phyloP scores from a whole-genome alignment of 2,797 vertebrate species.

The Sebastes oblongus region DNA sequence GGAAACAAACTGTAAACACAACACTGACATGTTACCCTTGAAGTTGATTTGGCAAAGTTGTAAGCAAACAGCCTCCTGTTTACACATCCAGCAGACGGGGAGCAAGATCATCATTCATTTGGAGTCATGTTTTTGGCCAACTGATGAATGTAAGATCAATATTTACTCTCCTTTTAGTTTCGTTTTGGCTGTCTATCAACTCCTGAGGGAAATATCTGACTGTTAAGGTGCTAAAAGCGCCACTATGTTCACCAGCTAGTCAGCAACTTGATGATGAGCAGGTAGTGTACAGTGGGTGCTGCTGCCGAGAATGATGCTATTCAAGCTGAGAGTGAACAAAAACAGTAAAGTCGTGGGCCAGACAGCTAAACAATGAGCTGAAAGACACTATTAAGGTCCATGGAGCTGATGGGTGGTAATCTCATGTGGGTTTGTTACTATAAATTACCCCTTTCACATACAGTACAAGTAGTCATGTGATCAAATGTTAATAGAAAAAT shows the following conservation, averaged over 20 bases:
- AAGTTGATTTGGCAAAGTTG: neutral
- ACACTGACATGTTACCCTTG: neutral
- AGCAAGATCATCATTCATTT: neutral
- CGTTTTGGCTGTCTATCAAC: neutral
- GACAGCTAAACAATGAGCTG: neutral
- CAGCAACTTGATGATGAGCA: neutral
- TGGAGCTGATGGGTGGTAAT: neutral
- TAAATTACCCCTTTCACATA: neutral
- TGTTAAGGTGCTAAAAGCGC: neutral
- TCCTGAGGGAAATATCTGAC: neutral
- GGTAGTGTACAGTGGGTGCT: neutral
- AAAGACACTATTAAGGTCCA: neutral
- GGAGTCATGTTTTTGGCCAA: neutral
- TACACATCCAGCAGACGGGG: neutral
- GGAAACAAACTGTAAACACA: neutral
- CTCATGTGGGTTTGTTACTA: neutral
- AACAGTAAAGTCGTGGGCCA: neutral
- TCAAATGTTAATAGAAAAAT: neutral
- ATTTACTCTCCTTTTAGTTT: neutral
- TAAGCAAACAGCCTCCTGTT: neutral
- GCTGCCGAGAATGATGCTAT: neutral
- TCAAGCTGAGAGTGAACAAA: neutral
- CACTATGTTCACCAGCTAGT: neutral
- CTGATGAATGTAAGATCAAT: neutral
- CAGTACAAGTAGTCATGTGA: neutral